A percentile compares a stretch with the other conserved stretches of the same genome.
These are phyloP conservation scores for Hiodon tergisus DNA, from an alignment of 2,113 vertebrate species.

Conservation along the genomic window DNA sequence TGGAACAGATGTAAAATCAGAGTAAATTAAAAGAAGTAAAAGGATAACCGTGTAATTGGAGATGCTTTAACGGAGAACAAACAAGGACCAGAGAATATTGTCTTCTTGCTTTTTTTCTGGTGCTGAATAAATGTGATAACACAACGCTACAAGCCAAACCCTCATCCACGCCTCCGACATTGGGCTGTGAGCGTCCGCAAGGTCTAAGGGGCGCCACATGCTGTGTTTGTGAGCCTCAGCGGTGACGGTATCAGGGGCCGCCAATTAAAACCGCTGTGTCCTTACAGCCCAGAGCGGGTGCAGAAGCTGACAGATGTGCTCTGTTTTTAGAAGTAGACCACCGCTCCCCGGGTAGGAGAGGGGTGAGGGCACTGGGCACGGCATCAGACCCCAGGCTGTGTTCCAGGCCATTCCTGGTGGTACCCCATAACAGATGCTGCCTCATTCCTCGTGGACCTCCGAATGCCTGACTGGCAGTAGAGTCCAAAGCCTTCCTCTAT, in stretches of 20 bases:
- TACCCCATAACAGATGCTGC: slow-evolving; percentile 53
- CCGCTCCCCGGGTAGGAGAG: slow-evolving; percentile 27
- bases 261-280: background rate
- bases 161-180: background rate
- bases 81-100: no score
- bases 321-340: slow-evolving; percentile 38
- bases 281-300: slow-evolving; percentile 9
- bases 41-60: no score
- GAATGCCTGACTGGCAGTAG: slow-evolving; percentile 25
- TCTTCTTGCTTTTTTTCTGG: background rate
- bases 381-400: slow-evolving; percentile 38
- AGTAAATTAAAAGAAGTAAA: no score
- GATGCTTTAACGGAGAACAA: no score
- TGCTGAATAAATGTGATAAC: no score
- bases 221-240: background rate
- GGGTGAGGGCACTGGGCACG: slow-evolving; percentile 41
- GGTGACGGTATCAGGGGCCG: slow-evolving; percentile 1
- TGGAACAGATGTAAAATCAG: no score
- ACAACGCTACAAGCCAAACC: background rate
- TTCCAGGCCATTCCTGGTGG: slow-evolving; percentile 47
- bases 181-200: no score
- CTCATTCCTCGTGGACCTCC: slow-evolving; percentile 3
- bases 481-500: slow-evolving; percentile 34
- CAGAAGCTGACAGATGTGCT: slow-evolving; percentile 28
- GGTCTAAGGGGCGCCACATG: no score